Conservation (phyloP, 64 coral and sea anemone species). For the Anthopleura sola region DNA sequence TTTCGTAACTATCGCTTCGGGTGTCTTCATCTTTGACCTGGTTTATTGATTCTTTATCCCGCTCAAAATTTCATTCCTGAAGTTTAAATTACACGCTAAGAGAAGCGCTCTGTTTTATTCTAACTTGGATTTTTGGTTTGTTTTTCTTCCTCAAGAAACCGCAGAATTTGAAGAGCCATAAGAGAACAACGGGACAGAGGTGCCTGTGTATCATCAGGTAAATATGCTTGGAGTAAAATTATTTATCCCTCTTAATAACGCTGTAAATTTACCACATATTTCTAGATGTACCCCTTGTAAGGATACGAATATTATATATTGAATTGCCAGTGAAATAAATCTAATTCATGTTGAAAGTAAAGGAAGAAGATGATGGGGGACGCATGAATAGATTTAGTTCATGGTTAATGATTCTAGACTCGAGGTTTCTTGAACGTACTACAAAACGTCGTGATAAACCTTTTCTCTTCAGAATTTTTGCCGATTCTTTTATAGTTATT, state of each 20-base stretch:
- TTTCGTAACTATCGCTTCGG: not conserved
- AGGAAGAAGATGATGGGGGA: not conserved
- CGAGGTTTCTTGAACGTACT: not conserved
- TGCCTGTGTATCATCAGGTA: not conserved
- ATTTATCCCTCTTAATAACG: not conserved
- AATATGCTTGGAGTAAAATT: not conserved
- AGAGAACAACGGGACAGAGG: not conserved
- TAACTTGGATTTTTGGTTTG: not conserved
- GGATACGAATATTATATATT: not conserved
- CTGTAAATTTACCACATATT: not conserved
- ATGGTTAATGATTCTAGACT: not conserved
- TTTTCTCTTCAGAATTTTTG: not conserved
- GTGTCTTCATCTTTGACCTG: constrained; percentile 1
- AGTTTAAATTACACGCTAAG: not conserved
- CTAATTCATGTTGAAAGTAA: not conserved
- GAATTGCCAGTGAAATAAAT: not conserved
- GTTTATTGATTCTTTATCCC: not conserved
- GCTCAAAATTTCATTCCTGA: not conserved
- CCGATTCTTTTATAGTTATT: not conserved
- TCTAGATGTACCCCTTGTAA: not conserved
- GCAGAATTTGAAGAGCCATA: not conserved
- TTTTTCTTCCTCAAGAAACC: not conserved
- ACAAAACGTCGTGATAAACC: not conserved
- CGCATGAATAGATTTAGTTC: not conserved
- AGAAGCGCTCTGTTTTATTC: not conserved